Conservation (phyloP, 2,113 vertebrate genomes). For the Hippocampus zosterae region DNA sequence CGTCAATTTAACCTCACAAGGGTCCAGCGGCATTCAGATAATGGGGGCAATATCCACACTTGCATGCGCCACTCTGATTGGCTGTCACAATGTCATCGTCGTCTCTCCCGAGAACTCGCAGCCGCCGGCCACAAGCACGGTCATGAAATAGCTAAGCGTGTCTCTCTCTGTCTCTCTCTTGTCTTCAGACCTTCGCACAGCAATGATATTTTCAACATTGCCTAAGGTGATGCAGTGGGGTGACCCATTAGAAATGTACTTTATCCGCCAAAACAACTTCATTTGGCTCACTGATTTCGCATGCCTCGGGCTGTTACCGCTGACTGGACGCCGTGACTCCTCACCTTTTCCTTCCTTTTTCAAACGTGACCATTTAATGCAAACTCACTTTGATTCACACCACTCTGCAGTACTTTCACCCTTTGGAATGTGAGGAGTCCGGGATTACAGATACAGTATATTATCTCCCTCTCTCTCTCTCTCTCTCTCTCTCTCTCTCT, state of each 20-base stretch:
- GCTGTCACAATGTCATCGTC: conserved; percentile 26
- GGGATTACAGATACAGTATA: background rate
- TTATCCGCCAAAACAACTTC: conserved; percentile 51
- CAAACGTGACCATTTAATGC: conserved; percentile 1
- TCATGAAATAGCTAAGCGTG: conserved; percentile 49
- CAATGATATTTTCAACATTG: conserved; percentile 44
- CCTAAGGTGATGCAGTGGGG: conserved; percentile 51
- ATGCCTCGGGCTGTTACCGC: conserved; percentile 20
- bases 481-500: too few species aligned
- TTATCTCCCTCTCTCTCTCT: too few species aligned
- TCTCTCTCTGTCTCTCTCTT: conserved; percentile 40
- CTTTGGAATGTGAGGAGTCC: background rate
- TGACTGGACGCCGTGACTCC: background rate
- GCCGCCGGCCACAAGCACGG: conserved; percentile 42
- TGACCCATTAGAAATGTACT: conserved; percentile 61
- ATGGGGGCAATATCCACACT: conserved; percentile 30
- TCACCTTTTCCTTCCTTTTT: too few species aligned
- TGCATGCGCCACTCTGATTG: conserved; percentile 24
- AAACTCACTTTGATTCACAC: conserved; percentile 15
- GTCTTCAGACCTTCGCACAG: conserved; percentile 33
- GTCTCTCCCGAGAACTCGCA: conserved; percentile 32
- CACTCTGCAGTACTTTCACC: conserved; percentile 5
- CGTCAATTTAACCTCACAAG: conserved; percentile 16
- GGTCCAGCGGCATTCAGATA: conserved; percentile 15
- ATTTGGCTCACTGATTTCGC: conserved; percentile 40